A percentile compares a stretch with the other conserved stretches of the same genome.
Evolutionary conservation across 2,113 vertebrate species (phyloP).

Genomic region (Gambusia holbrooki): DNA sequence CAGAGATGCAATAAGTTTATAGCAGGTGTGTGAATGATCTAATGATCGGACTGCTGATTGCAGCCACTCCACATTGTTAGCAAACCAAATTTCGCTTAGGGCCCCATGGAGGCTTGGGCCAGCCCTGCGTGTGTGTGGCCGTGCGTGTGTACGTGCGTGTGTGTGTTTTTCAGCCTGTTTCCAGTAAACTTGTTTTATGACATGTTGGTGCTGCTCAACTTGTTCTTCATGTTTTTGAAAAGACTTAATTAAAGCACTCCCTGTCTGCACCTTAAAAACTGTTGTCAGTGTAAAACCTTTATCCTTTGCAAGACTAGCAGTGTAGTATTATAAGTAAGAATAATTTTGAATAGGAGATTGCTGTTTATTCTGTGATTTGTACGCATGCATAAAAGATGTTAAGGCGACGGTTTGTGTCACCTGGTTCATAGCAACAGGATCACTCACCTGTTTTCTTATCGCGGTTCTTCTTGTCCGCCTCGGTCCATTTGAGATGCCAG

Average conservation of each 20-base stretch:
- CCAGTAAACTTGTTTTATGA: slow-evolving; percentile 38
- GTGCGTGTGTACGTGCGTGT: not conserved
- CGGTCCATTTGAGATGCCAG: slow-evolving; percentile 81
- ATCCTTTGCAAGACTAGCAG: not conserved
- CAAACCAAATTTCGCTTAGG: too few relatives aligned
- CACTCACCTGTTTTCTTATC: slow-evolving; percentile 74
- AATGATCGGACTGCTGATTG: too few relatives aligned
- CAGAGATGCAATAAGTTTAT: too few relatives aligned
- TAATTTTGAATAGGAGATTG: too few relatives aligned
- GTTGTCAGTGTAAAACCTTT: not conserved
- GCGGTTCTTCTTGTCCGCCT: slow-evolving; percentile 75
- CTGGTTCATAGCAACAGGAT: too few relatives aligned
- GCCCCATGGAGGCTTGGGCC: too few relatives aligned
- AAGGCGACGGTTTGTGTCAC: not conserved
- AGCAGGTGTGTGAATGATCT: too few relatives aligned
- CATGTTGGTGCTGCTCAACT: slow-evolving; percentile 67
- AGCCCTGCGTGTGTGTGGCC: too few relatives aligned
- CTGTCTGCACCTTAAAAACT: not conserved
- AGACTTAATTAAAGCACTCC: not conserved
- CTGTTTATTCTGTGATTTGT: too few relatives aligned
- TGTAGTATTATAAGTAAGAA: not conserved
- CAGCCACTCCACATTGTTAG: too few relatives aligned
- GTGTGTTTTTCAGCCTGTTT: slow-evolving; percentile 27
- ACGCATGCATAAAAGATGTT: too few relatives aligned
- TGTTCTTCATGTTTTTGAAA: slow-evolving; percentile 59